These are phyloP conservation scores for Incurvaria masculella DNA, from an alignment of 2,888 invertebrate species.

Conservation along the genomic window DNA sequence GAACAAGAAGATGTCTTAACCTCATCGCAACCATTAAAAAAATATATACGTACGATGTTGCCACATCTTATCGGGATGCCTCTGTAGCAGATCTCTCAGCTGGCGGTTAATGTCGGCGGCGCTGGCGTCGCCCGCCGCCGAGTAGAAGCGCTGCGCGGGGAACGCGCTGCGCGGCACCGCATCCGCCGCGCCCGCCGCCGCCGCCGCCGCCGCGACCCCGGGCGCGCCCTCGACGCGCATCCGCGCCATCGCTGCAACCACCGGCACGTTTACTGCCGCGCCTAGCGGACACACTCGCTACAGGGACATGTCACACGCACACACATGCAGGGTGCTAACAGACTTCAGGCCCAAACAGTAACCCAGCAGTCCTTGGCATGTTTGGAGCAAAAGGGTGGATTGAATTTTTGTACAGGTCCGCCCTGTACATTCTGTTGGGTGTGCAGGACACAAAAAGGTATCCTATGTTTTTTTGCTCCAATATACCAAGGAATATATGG, in stretches of 20 bases:
- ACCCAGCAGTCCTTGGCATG: too few species aligned
- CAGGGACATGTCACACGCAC: not conserved
- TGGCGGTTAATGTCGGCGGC: conserved; percentile 64
- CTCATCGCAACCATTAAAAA: too few species aligned
- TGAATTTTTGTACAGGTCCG: too few species aligned
- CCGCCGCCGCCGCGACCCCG: conserved; percentile 28
- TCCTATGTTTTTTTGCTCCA: too few species aligned
- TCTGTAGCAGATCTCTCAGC: conserved; percentile 74
- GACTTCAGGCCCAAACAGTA: too few species aligned
- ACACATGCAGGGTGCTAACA: too few species aligned
- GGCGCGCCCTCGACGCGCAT: conserved; percentile 18
- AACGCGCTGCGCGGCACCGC: conserved; percentile 36
- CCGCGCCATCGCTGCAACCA: conserved; percentile 9
- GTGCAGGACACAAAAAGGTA: too few species aligned
- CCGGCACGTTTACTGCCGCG: conserved; percentile 36
- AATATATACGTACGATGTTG: conserved; percentile 39
- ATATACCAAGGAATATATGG: too few species aligned
- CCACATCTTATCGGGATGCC: conserved; percentile 67
- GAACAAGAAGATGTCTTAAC: too few species aligned
- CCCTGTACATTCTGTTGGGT: too few species aligned
- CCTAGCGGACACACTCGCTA: not conserved
- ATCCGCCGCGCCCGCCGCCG: conserved; percentile 23
- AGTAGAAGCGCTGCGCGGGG: conserved; percentile 47
- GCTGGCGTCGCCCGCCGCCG: conserved; percentile 30
- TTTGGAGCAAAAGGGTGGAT: too few species aligned